phyloP scores from a whole-genome alignment of 2,888 invertebrate genomes.

The Acanthopleura granulata region DNA sequence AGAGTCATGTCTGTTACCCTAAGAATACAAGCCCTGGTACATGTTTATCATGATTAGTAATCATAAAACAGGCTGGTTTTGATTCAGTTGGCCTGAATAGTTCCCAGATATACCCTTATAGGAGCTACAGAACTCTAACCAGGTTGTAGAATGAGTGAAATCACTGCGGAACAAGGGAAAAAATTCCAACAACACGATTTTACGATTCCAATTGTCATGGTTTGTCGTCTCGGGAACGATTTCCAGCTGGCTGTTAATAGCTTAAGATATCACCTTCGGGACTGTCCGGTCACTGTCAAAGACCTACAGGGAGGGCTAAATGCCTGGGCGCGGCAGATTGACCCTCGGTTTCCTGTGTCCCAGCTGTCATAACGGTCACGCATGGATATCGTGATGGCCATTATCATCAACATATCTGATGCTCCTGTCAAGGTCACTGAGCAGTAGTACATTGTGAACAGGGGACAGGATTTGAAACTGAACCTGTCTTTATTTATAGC shows the following conservation, averaged over 20 bases:
- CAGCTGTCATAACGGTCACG: no score
- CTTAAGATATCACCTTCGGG: constrained; percentile 71
- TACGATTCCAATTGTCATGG: constrained; percentile 77
- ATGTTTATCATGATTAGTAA: no score
- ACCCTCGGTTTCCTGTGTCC: constrained; percentile 86
- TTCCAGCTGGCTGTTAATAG: constrained; percentile 87
- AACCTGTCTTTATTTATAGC: no score
- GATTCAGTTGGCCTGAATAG: not conserved
- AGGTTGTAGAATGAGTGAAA: not conserved
- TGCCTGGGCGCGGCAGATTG: constrained; percentile 87
- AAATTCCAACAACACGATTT: not conserved
- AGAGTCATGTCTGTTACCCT: no score
- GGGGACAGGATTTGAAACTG: no score
- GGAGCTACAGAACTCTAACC: not conserved
- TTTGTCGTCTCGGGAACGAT: constrained; percentile 98
- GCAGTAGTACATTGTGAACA: no score
- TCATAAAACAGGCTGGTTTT: not conserved
- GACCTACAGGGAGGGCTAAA: constrained; percentile 90
- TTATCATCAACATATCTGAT: no score
- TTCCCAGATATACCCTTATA: not conserved
- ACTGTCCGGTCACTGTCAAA: constrained; percentile 69
- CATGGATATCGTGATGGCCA: no score
- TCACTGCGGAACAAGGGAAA: not conserved
- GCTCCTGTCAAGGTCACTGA: no score
- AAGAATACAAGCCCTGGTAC: no score